These are phyloP conservation scores for Eupithecia subumbrata DNA, from an alignment of 2,888 invertebrate genomes.

Conservation along the genomic window DNA sequence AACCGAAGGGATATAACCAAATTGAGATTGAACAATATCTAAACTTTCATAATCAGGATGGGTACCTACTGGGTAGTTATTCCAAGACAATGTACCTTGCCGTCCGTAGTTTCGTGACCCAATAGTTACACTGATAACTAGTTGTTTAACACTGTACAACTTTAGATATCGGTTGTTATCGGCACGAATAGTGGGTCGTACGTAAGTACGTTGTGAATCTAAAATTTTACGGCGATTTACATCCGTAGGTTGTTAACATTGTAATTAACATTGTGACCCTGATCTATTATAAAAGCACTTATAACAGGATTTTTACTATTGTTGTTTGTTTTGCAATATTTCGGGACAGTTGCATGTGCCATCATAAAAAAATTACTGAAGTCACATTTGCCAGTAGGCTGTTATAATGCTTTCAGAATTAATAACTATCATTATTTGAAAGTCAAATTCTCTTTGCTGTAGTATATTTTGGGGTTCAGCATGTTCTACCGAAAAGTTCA, in stretches of 20 bases:
- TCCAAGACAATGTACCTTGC: constrained; percentile 12
- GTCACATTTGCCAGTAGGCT: neutral
- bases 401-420: neutral
- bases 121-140: neutral
- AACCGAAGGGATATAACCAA: constrained; percentile 1
- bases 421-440: neutral
- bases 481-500: neutral
- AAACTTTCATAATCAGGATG: constrained; percentile 11
- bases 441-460: neutral
- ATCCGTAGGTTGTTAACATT: neutral
- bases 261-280: neutral
- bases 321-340: neutral
- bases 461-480: neutral
- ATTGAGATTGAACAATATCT: constrained; percentile 11
- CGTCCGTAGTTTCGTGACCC: neutral
- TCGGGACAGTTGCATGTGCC: neutral
- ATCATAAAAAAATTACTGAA: neutral
- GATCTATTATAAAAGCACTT: neutral
- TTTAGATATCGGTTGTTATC: constrained; percentile 5
- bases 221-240: neutral
- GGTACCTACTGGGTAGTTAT: neutral
- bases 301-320: neutral
- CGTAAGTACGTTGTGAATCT: neutral
- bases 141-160: constrained; percentile 1
- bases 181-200: neutral